A percentile compares a stretch with the other conserved stretches of the same genome.
Conservation (phyloP, 2,797 vertebrate species). For the Anabas testudineus region DNA sequence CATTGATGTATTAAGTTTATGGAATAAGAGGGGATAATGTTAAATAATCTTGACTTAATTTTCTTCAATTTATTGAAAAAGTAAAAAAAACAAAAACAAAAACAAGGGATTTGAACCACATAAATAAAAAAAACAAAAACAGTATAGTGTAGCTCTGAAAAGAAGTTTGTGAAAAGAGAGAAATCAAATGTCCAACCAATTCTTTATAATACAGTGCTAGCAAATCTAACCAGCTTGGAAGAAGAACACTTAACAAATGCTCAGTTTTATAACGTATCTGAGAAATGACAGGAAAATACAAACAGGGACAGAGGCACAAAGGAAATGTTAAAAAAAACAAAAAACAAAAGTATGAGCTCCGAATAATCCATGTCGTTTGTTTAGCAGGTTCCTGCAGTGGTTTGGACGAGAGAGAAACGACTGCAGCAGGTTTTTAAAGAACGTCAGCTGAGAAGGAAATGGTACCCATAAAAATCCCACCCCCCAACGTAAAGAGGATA, state of each 20-base stretch:
- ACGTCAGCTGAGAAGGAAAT: constrained; percentile 25
- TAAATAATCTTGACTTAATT: constrained; percentile 6
- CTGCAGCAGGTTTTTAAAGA: constrained; percentile 84
- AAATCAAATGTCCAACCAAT: constrained; percentile 5
- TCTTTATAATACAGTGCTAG: constrained; percentile 25
- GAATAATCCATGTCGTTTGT: constrained; percentile 41
- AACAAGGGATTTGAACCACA: constrained; percentile 28
- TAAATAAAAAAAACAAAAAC: constrained; percentile 48
- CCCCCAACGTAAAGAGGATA: constrained; percentile 74
- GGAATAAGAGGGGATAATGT: not conserved
- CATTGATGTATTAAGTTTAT: not conserved
- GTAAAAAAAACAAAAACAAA: constrained; percentile 45
- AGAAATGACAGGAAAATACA: not conserved
- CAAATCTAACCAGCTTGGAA: constrained; percentile 20
- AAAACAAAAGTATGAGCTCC: not conserved
- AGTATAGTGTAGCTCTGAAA: constrained; percentile 9
- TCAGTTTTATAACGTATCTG: constrained; percentile 37
- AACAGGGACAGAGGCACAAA: constrained; percentile 12
- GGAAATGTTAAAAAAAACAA: constrained; percentile 18
- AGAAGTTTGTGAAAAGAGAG: constrained; percentile 4
- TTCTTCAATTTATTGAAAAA: constrained; percentile 64
- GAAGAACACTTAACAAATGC: constrained; percentile 46
- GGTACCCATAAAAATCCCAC: constrained; percentile 14
- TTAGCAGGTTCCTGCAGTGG: constrained; percentile 12
- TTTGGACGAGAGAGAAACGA: constrained; percentile 5